phyloP scores from a whole-genome alignment of 2,888 invertebrate genomes.

The Nomada ruficornis region DNA sequence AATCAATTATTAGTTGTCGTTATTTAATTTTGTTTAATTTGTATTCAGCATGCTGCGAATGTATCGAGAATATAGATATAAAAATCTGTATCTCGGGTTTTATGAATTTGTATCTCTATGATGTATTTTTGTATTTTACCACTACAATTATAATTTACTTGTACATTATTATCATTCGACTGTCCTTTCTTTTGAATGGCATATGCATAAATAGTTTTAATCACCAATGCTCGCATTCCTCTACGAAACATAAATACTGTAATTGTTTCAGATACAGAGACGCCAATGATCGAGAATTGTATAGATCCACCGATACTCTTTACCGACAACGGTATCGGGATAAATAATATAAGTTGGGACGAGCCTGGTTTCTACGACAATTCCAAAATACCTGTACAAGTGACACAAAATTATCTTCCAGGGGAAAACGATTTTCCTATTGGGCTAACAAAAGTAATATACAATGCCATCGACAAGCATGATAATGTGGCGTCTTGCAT shows the following conservation, averaged over 20 bases:
- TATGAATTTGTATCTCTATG: too few relatives aligned
- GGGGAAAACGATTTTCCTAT: constrained; percentile 85
- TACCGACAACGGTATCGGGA: constrained; percentile 76
- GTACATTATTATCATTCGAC: not conserved
- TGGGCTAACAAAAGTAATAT: constrained; percentile 86
- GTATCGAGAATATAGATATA: too few relatives aligned
- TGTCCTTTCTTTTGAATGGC: too few relatives aligned
- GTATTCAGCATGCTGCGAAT: too few relatives aligned
- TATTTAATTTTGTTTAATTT: not conserved
- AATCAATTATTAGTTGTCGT: too few relatives aligned
- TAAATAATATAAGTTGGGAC: constrained; percentile 86
- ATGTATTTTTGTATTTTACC: too few relatives aligned
- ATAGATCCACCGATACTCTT: constrained; percentile 86
- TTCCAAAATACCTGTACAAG: constrained; percentile 81
- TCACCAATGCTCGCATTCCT: too few relatives aligned
- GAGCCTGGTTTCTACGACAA: constrained; percentile 87
- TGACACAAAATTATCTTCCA: constrained; percentile 83
- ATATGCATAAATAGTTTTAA: too few relatives aligned
- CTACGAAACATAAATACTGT: constrained; percentile 14
- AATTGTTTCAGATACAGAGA: constrained; percentile 85
- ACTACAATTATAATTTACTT: not conserved
- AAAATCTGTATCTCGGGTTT: too few relatives aligned
- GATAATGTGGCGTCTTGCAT: constrained; percentile 87
- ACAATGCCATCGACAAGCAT: constrained; percentile 86
- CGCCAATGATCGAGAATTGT: constrained; percentile 87